Evolutionary conservation across 1,140 invertebrate species (phyloP).

Genomic region (Melanaphis sacchari): DNA sequence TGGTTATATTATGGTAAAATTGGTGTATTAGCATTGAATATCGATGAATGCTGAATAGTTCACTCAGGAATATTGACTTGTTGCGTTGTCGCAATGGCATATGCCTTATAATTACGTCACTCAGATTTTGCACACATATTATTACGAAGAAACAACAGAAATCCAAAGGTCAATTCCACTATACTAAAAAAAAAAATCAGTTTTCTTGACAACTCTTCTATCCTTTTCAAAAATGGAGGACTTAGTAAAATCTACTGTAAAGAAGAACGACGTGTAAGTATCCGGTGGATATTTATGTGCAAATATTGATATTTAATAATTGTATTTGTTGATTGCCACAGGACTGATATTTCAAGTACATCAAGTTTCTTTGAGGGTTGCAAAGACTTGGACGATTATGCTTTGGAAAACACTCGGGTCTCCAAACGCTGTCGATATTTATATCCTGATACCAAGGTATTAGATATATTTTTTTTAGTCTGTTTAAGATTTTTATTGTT

Average conservation of each 20-base stretch:
- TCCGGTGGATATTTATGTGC: background rate
- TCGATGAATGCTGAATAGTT: background rate
- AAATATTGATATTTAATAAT: background rate
- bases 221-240: background rate
- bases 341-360: background rate
- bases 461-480: background rate
- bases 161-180: background rate
- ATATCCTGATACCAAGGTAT: slow-evolving; percentile 22
- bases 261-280: background rate
- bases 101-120: background rate
- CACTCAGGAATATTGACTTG: too few relatives aligned
- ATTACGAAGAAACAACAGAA: background rate
- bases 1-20: too few relatives aligned
- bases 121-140: background rate
- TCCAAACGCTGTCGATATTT: slow-evolving; percentile 38
- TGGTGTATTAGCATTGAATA: too few relatives aligned
- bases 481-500: background rate
- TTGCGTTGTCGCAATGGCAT: background rate
- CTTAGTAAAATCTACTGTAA: too few relatives aligned
- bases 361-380: background rate
- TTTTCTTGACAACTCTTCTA: background rate
- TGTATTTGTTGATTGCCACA: background rate
- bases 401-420: background rate
- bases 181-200: background rate
- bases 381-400: slow-evolving; percentile 9